phyloP scores from a whole-genome alignment of 1,140 invertebrate species.

The Asobara japonica region DNA sequence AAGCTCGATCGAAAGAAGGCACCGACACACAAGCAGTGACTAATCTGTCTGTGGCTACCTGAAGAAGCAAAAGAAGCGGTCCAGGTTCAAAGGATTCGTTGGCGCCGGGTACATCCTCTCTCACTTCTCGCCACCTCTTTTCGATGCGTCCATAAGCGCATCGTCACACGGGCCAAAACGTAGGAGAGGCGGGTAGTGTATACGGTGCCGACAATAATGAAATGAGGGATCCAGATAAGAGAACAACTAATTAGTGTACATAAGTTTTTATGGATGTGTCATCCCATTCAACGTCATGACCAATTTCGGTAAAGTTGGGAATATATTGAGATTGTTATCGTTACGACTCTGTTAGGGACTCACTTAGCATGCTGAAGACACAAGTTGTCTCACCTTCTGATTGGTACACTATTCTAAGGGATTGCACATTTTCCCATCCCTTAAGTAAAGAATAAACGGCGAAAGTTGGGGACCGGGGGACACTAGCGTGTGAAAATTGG shows the following conservation, averaged over 20 bases:
- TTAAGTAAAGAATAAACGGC: too few relatives aligned
- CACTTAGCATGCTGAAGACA: neutral
- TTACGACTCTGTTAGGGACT: conserved; percentile 13
- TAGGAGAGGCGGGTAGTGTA: neutral
- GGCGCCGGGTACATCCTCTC: conserved; percentile 56
- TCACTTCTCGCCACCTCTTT: conserved; percentile 39
- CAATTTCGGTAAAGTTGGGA: conserved; percentile 10
- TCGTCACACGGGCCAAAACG: neutral
- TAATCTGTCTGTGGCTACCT: conserved; percentile 68
- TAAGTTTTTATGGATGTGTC: conserved; percentile 23
- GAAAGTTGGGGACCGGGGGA: too few relatives aligned
- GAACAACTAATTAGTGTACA: conserved; percentile 30
- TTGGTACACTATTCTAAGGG: too few relatives aligned
- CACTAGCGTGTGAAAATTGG: too few relatives aligned
- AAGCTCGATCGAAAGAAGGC: conserved; percentile 5
- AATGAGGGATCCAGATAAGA: conserved; percentile 11
- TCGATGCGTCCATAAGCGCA: neutral
- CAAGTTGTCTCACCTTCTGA: neutral
- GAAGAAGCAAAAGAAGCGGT: conserved; percentile 61
- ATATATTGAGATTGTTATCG: conserved; percentile 20
- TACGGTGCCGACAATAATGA: neutral
- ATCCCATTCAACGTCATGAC: conserved; percentile 5
- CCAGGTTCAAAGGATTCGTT: conserved; percentile 63
- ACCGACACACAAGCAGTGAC: conserved; percentile 56
- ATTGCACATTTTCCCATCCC: too few relatives aligned